Evolutionary conservation across 1,140 invertebrate genomes (phyloP).

Genomic region (Pseudomyrmex sp.): DNA sequence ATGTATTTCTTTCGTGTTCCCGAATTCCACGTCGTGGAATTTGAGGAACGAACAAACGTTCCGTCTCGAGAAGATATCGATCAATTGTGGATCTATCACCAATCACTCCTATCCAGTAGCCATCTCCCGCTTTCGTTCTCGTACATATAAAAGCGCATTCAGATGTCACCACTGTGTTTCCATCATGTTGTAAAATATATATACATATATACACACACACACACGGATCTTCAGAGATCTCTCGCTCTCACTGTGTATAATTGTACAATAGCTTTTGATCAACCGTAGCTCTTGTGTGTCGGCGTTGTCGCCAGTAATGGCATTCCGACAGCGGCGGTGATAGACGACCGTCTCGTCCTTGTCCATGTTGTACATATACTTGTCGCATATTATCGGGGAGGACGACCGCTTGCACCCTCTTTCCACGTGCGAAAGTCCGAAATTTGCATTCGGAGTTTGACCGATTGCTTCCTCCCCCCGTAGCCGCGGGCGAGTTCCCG

Average conservation of each 20-base stretch:
- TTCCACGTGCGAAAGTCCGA: constrained; percentile 17
- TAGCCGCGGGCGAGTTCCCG: not conserved
- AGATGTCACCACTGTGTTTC: not conserved
- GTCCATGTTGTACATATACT: not conserved
- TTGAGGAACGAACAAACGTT: not conserved
- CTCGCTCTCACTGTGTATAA: too few species aligned
- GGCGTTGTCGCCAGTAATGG: constrained; percentile 25
- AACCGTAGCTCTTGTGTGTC: constrained; percentile 17
- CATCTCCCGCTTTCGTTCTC: constrained; percentile 17
- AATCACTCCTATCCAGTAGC: constrained; percentile 1
- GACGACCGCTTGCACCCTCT: constrained; percentile 9
- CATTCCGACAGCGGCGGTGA: constrained; percentile 51
- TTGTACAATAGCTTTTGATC: constrained; percentile 12
- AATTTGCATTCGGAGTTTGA: constrained; percentile 41
- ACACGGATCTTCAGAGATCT: too few species aligned
- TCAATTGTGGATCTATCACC: constrained; percentile 6
- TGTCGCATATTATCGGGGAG: constrained; percentile 25
- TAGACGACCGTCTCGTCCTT: constrained; percentile 42
- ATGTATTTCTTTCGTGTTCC: not conserved
- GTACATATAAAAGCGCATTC: constrained; percentile 17
- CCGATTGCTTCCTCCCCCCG: not conserved
- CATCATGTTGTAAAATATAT: not conserved
- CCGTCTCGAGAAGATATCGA: not conserved
- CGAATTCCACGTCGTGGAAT: not conserved
- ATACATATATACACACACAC: too few species aligned